Conservation (phyloP, 2,797 vertebrate species). For the Tamandua tetradactyla region DNA sequence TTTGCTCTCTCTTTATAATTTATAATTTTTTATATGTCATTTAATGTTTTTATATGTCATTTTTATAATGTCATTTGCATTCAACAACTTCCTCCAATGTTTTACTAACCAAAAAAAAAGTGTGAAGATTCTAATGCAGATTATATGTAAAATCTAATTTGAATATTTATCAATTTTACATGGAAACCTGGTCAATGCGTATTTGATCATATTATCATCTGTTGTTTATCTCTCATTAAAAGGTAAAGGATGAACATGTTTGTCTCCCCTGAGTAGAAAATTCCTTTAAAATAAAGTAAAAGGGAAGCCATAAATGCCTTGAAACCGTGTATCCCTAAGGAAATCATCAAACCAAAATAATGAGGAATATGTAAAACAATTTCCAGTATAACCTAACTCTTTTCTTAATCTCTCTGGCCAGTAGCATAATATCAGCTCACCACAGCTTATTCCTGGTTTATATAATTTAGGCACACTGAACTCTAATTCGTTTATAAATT, state of each 20-base stretch:
- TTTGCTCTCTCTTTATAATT: neutral
- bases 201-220: neutral
- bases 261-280: neutral
- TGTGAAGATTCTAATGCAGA: neutral
- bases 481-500: conserved; percentile 56
- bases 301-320: neutral
- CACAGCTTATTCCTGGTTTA: neutral
- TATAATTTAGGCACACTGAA: neutral
- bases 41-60: too few species aligned
- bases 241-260: neutral
- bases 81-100: neutral
- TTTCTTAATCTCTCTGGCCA: neutral
- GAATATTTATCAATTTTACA: neutral
- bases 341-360: conserved; percentile 1
- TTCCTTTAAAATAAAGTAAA: neutral
- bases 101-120: neutral
- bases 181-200: neutral
- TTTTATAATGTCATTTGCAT: neutral
- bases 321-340: neutral
- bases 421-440: neutral
- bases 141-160: conserved; percentile 2
- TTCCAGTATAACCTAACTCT: neutral
- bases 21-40: too few species aligned
- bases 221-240: neutral
- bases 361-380: neutral